Percentiles rank a stretch among this genome's conserved stretches.
Conservation (phyloP, 1,140 invertebrate genomes). For the Achroia grisella region DNA sequence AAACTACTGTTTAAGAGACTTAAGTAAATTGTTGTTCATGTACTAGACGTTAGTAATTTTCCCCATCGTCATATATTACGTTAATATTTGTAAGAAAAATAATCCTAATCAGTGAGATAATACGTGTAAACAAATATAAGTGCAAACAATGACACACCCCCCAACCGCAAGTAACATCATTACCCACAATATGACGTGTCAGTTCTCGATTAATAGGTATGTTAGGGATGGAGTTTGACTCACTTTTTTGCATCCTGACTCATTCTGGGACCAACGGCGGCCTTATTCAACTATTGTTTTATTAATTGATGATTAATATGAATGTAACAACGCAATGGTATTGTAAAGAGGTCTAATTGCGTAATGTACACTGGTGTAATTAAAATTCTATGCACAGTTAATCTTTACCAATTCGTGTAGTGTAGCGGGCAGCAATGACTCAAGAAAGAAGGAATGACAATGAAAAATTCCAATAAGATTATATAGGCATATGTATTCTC, state of each 20-base stretch:
- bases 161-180: not conserved
- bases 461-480: too few relatives aligned
- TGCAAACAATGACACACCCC: conserved; percentile 46
- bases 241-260: conserved; percentile 38
- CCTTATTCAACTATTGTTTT: conserved; percentile 19
- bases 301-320: conserved; percentile 41
- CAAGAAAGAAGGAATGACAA: too few relatives aligned
- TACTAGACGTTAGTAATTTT: too few relatives aligned
- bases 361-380: conserved; percentile 14
- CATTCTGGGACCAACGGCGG: conserved; percentile 26
- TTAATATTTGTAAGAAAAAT: too few relatives aligned
- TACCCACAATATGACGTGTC: conserved; percentile 19
- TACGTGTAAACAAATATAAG: not conserved
- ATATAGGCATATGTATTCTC: too few relatives aligned
- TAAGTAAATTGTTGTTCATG: too few relatives aligned
- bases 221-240: conserved; percentile 17
- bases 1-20: too few relatives aligned
- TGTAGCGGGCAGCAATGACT: too few relatives aligned
- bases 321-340: conserved; percentile 34
- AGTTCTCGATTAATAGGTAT: conserved; percentile 15
- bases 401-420: not conserved
- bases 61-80: too few relatives aligned
- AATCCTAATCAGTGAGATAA: too few relatives aligned
- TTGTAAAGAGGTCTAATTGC: conserved; percentile 18
- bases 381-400: conserved; percentile 12